Evolutionary conservation across 1,140 invertebrate species (phyloP).

Genomic region (Lethrus apterus): DNA sequence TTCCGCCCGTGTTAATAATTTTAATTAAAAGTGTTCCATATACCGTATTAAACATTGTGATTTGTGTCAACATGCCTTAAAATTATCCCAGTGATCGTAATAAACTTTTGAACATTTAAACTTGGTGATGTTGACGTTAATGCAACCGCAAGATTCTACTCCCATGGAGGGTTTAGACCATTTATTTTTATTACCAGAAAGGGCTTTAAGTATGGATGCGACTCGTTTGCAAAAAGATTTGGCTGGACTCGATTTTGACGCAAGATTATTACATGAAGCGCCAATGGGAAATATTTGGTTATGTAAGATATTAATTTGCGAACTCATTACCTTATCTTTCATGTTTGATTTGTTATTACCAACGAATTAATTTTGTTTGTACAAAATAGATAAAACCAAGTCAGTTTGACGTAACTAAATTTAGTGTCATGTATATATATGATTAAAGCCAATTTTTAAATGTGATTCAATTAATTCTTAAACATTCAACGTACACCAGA

Average conservation of each 20-base stretch:
- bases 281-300: constrained; percentile 56
- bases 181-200: constrained; percentile 50
- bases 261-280: constrained; percentile 49
- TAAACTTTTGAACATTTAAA: neutral
- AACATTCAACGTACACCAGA: no score
- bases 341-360: no score
- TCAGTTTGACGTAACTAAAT: no score
- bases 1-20: constrained; percentile 5
- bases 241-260: constrained; percentile 51
- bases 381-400: no score
- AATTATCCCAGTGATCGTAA: neutral
- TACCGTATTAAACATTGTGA: constrained; percentile 6
- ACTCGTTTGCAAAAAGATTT: constrained; percentile 50
- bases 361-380: neutral
- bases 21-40: constrained; percentile 2
- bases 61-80: neutral
- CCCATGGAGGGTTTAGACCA: constrained; percentile 52
- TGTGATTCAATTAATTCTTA: no score
- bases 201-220: constrained; percentile 55
- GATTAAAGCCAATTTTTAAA: no score
- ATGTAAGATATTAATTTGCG: no score
- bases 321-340: no score
- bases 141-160: constrained; percentile 6
- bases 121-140: constrained; percentile 12
- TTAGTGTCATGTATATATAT: no score